phyloP scores from a whole-genome alignment of 1,140 invertebrate species.

The Saccostrea glomerata region DNA sequence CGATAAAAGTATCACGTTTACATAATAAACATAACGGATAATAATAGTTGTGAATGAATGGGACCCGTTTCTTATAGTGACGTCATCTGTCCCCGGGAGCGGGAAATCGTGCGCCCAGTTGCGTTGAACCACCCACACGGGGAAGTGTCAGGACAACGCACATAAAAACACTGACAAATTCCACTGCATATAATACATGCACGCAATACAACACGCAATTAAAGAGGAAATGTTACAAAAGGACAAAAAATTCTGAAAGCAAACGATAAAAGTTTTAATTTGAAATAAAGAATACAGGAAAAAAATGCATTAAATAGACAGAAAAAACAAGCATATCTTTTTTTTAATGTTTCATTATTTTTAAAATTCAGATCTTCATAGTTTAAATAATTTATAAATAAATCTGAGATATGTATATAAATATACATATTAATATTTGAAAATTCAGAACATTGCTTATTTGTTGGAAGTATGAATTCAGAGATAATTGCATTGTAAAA shows the following conservation, averaged over 20 bases:
- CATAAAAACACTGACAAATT: background rate
- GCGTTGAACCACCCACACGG: background rate
- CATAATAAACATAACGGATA: background rate
- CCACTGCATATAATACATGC: background rate
- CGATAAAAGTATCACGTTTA: background rate
- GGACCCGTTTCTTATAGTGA: conserved; percentile 4
- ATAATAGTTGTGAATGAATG: background rate
- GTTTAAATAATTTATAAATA: no score
- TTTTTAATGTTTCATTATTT: no score
- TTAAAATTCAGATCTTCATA: no score
- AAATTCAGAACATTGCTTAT: no score
- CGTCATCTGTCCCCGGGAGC: conserved; percentile 9
- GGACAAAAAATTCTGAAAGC: background rate
- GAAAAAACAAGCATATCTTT: background rate
- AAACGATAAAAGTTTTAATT: background rate
- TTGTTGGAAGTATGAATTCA: no score
- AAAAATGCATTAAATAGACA: background rate
- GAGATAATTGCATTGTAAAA: background rate
- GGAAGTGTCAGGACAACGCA: background rate
- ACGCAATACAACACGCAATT: background rate
- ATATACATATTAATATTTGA: no score
- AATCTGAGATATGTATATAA: no score
- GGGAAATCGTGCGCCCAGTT: conserved; percentile 12
- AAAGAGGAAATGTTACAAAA: background rate
- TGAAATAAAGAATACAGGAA: background rate